phyloP scores from a whole-genome alignment of 2,888 invertebrate genomes.

The Ernsta delagoae region DNA sequence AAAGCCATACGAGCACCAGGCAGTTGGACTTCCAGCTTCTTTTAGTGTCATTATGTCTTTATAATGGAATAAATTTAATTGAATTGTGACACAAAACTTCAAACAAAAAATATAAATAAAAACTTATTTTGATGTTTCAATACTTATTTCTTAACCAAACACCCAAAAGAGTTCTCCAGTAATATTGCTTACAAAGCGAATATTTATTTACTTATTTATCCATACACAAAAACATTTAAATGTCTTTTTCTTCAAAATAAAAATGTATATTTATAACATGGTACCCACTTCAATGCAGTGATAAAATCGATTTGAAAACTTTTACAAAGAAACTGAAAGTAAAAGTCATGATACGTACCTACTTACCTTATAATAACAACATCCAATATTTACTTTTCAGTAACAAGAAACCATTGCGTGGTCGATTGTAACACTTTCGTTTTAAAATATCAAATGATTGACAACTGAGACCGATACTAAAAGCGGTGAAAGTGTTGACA shows the following conservation, averaged over 20 bases:
- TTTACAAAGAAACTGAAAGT: not conserved
- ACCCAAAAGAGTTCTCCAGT: too few relatives aligned
- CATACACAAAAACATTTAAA: too few relatives aligned
- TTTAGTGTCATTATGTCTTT: too few relatives aligned
- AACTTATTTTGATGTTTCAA: too few relatives aligned
- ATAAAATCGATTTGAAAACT: not conserved
- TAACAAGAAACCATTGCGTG: conserved; percentile 2
- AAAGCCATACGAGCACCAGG: not conserved
- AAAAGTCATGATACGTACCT: not conserved
- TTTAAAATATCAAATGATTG: not conserved
- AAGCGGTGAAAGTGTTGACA: not conserved
- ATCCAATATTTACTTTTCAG: not conserved
- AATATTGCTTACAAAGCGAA: too few relatives aligned
- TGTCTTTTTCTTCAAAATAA: too few relatives aligned
- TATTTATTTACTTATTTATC: too few relatives aligned
- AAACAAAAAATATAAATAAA: too few relatives aligned
- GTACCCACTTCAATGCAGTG: not conserved
- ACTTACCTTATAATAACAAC: not conserved
- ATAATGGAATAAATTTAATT: too few relatives aligned
- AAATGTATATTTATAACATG: not conserved
- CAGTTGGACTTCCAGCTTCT: not conserved
- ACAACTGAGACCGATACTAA: not conserved
- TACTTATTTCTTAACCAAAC: too few relatives aligned
- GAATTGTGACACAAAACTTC: too few relatives aligned
- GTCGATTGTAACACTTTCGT: not conserved